Conservation (phyloP, 2,113 vertebrate species). For the Ceratotherium simum region DNA sequence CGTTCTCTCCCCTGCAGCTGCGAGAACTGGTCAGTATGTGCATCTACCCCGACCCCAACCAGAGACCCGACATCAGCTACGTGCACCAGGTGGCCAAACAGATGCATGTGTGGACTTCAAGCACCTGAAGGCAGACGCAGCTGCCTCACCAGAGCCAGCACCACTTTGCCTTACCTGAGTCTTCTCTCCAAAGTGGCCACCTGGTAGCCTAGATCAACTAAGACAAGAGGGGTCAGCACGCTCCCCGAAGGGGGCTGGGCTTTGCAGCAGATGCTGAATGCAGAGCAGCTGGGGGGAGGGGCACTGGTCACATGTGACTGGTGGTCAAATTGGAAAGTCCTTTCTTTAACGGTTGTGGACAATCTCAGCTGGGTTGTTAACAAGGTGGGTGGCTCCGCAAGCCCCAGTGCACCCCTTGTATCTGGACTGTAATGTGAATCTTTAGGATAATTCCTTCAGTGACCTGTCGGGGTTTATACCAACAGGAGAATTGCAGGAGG, state of each 20-base stretch:
- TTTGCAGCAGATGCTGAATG: constrained; percentile 79
- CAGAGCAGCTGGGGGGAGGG: constrained; percentile 67
- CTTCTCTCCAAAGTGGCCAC: constrained; percentile 81
- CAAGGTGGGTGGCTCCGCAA: constrained; percentile 56
- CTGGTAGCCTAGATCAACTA: constrained; percentile 74
- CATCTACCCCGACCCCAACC: constrained; percentile 91
- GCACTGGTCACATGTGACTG: constrained; percentile 64
- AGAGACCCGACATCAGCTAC: constrained; percentile 90
- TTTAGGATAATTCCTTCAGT: constrained; percentile 84
- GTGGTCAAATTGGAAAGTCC: constrained; percentile 84
- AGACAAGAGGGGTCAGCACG: constrained; percentile 71
- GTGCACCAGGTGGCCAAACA: constrained; percentile 93
- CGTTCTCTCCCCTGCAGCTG: constrained; percentile 83
- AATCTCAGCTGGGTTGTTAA: constrained; percentile 81
- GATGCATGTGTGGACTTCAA: constrained; percentile 92
- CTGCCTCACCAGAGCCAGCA: constrained; percentile 58
- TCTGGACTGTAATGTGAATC: constrained; percentile 89
- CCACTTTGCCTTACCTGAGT: constrained; percentile 88
- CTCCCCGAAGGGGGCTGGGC: constrained; percentile 79
- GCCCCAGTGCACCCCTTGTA: constrained; percentile 59
- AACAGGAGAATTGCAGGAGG: constrained; percentile 82
- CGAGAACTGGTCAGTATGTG: constrained; percentile 93
- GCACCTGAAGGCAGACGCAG: constrained; percentile 85
- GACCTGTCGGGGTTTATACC: constrained; percentile 80
- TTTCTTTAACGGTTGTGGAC: constrained; percentile 85